phyloP scores from a whole-genome alignment of 2,888 invertebrate species.

The Epinotia brunnichana region DNA sequence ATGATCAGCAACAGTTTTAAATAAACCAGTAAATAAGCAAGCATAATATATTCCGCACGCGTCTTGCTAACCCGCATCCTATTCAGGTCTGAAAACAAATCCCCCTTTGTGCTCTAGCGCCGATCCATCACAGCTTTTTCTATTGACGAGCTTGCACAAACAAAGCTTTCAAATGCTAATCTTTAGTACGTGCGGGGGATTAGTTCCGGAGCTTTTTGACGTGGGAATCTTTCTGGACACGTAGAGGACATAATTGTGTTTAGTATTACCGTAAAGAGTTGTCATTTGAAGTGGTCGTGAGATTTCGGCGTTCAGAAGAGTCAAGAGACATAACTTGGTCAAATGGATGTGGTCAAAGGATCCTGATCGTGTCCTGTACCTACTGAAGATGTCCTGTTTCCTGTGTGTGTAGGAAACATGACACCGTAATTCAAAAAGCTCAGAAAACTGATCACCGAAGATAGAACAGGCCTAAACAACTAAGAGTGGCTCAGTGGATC shows the following conservation, averaged over 20 bases:
- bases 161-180: conserved; percentile 82
- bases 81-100: conserved; percentile 81
- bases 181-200: conserved; percentile 75
- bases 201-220: conserved; percentile 68
- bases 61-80: conserved; percentile 73
- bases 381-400: too few species aligned
- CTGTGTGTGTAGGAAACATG: too few species aligned
- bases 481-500: too few species aligned
- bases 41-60: conserved; percentile 75
- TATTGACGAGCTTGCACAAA: conserved; percentile 80
- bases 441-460: background rate
- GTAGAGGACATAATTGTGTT: conserved; percentile 30
- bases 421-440: background rate
- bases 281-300: conserved; percentile 19
- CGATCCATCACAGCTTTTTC: conserved; percentile 79
- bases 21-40: conserved; percentile 57
- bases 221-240: conserved; percentile 70
- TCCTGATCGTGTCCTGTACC: background rate
- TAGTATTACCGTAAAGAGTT: conserved; percentile 24
- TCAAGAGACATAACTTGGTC: background rate
- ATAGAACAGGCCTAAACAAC: too few species aligned
- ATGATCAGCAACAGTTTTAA: conserved; percentile 23
- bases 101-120: conserved; percentile 68
- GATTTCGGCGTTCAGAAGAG: conserved; percentile 17
- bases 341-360: background rate